These are phyloP conservation scores for Phthorimaea operculella DNA, from an alignment of 1,140 invertebrate genomes.

Conservation along the genomic window DNA sequence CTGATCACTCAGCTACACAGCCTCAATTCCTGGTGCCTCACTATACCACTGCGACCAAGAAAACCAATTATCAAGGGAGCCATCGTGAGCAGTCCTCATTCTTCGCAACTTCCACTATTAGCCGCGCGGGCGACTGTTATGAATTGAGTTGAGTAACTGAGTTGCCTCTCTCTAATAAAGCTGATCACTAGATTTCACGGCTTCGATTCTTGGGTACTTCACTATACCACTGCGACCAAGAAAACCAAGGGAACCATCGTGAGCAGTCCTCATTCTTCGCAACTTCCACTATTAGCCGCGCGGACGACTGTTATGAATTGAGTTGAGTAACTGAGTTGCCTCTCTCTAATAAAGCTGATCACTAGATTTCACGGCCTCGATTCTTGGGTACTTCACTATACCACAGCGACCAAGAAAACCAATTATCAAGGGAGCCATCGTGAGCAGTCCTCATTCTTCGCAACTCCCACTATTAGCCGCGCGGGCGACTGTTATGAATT, in stretches of 20 bases:
- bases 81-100: conserved; percentile 8
- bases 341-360: no score
- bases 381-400: no score
- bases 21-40: no score
- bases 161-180: no score
- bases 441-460: conserved; percentile 7
- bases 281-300: conserved; percentile 23
- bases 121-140: conserved; percentile 29
- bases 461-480: no score
- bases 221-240: background rate
- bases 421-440: conserved; percentile 21
- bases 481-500: conserved; percentile 30
- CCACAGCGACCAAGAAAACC: conserved; percentile 16
- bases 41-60: conserved; percentile 1
- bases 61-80: conserved; percentile 27
- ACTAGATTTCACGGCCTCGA: background rate
- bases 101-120: conserved; percentile 22
- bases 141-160: no score
- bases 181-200: no score
- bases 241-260: conserved; percentile 18
- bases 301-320: conserved; percentile 30
- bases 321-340: no score
- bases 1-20: no score
- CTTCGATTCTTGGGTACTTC: no score
- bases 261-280: conserved; percentile 14